phyloP scores from a whole-genome alignment of 2,113 vertebrate species.

The Camarhynchus parvulus region DNA sequence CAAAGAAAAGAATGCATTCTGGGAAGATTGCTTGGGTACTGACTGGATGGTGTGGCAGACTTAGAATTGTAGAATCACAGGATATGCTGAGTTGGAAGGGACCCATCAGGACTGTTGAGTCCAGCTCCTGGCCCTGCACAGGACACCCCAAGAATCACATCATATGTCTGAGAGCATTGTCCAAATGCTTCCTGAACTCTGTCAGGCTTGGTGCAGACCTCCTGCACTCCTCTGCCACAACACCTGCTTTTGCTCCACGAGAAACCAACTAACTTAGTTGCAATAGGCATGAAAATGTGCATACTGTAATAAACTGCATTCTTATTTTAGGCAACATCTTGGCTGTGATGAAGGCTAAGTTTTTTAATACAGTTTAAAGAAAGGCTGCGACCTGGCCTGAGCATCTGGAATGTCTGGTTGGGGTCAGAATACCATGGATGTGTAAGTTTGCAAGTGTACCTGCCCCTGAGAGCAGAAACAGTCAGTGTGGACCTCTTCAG shows the following conservation, averaged over 20 bases:
- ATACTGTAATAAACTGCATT: background rate
- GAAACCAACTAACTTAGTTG: background rate
- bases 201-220: background rate
- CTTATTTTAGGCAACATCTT: background rate
- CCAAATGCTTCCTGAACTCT: background rate
- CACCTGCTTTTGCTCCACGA: background rate
- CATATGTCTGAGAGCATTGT: background rate
- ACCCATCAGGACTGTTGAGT: background rate
- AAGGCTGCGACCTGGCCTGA: rapidly evolving
- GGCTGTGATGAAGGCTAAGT: background rate
- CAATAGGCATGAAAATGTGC: background rate
- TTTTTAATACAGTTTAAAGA: background rate
- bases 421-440: background rate
- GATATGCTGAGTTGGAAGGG: background rate
- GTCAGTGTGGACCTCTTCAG: background rate
- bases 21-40: background rate
- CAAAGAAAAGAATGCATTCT: background rate
- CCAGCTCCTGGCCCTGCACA: background rate
- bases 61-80: background rate
- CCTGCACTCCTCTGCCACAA: background rate
- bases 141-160: background rate
- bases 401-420: background rate
- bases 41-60: background rate
- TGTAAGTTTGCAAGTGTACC: background rate
- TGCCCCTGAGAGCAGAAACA: background rate